Conservation (phyloP, 2,113 vertebrate genomes). For the Mus spicilegus region DNA sequence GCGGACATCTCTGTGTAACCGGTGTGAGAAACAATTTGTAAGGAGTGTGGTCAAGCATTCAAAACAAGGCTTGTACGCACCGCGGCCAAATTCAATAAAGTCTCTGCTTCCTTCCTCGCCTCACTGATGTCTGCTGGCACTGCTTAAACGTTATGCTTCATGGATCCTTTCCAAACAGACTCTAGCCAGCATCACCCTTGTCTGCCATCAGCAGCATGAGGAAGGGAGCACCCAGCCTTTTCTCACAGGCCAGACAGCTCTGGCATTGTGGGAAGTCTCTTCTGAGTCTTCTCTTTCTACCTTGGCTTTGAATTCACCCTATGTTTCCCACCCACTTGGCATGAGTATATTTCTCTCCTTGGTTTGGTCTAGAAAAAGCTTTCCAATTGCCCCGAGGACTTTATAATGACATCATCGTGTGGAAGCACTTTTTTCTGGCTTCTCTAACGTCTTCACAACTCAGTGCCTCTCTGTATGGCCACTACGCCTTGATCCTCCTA, state of each 20-base stretch:
- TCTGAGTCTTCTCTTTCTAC: not conserved
- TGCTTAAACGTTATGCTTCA: not conserved
- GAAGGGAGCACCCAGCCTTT: not conserved
- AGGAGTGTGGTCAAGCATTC: conserved; percentile 1
- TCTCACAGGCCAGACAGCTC: rapidly evolving
- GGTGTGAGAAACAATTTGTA: conserved; percentile 23
- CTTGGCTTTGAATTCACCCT: not conserved
- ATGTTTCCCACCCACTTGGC: not conserved
- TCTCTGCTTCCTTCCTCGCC: not conserved
- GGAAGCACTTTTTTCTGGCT: not conserved
- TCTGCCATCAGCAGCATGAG: not conserved
- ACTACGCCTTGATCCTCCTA: not conserved
- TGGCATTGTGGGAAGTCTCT: not conserved
- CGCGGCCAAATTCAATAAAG: not conserved
- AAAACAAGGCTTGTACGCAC: not conserved
- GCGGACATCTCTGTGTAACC: not conserved
- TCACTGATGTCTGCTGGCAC: not conserved
- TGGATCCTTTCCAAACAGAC: not conserved
- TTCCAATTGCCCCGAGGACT: not conserved
- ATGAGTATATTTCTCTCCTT: not conserved
- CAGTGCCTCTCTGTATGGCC: not conserved
- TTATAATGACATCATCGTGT: not conserved
- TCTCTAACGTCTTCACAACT: not conserved
- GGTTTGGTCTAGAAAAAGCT: not conserved
- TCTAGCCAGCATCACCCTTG: not conserved